phyloP scores from a whole-genome alignment of 2,888 invertebrate genomes.

The Eristalis tenax region DNA sequence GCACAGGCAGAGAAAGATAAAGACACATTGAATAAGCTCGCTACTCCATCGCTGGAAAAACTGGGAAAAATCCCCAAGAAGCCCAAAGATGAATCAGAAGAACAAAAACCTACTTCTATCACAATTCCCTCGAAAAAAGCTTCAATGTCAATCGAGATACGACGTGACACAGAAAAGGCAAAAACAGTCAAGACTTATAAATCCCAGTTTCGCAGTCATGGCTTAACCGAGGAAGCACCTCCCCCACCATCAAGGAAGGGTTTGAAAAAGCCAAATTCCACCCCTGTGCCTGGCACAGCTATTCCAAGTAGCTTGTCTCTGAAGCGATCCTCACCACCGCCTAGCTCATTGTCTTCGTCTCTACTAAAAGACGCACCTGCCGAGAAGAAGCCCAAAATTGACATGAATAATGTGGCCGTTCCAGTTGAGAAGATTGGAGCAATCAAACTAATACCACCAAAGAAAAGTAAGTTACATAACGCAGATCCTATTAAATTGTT shows the following conservation, averaged over 20 bases:
- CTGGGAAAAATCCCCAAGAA: conserved; percentile 91
- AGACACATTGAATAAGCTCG: conserved; percentile 86
- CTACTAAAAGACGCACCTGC: conserved; percentile 81
- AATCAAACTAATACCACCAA: conserved; percentile 93
- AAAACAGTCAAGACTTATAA: conserved; percentile 96
- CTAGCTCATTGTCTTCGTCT: conserved; percentile 64
- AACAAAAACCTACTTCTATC: conserved; percentile 77
- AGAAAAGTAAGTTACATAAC: conserved; percentile 91
- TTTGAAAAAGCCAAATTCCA: conserved; percentile 84
- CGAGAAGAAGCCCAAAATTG: conserved; percentile 90
- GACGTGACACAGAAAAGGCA: conserved; percentile 88
- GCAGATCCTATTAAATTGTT: conserved; percentile 75
- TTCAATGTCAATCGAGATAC: conserved; percentile 90
- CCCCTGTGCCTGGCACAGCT: conserved; percentile 77
- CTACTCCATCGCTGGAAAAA: conserved; percentile 87
- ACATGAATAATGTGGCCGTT: conserved; percentile 81
- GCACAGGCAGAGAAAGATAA: conserved; percentile 86
- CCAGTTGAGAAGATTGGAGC: conserved; percentile 88
- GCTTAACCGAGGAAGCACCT: conserved; percentile 92
- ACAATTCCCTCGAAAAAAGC: conserved; percentile 83
- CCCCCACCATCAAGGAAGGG: conserved; percentile 90
- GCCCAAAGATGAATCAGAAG: conserved; percentile 79
- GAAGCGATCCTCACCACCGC: conserved; percentile 77
- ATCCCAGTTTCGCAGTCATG: conserved; percentile 95
- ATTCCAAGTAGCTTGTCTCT: conserved; percentile 74